These are phyloP conservation scores for Aleiodes alternator DNA, from an alignment of 2,888 invertebrate species.

Conservation along the genomic window DNA sequence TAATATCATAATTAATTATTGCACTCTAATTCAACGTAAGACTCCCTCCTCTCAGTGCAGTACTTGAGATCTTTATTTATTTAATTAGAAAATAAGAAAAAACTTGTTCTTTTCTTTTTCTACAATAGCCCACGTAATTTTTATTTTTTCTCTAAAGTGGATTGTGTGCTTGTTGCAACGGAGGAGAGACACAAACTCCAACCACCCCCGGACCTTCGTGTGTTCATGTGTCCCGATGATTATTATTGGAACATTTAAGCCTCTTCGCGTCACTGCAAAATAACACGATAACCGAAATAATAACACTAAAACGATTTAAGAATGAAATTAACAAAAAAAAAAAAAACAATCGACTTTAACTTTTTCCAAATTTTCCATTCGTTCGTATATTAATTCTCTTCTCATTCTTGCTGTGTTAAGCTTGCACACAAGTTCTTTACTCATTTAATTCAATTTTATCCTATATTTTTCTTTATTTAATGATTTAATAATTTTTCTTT, in stretches of 20 bases:
- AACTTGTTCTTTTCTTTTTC: conserved; percentile 30
- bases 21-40: conserved; percentile 19
- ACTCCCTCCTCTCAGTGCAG: conserved; percentile 1
- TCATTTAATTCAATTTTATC: not conserved
- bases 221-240: conserved; percentile 60
- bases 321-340: too few relatives aligned
- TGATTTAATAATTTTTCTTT: too few relatives aligned
- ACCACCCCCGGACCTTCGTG: conserved; percentile 52
- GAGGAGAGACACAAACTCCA: conserved; percentile 59
- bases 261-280: conserved; percentile 72
- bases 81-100: conserved; percentile 4
- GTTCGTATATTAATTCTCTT: conserved; percentile 16
- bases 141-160: conserved; percentile 54
- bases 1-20: conserved; percentile 23
- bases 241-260: conserved; percentile 62
- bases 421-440: conserved; percentile 8
- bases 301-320: conserved; percentile 1
- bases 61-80: conserved; percentile 9
- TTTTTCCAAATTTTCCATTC: conserved; percentile 16
- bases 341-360: conserved; percentile 48
- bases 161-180: conserved; percentile 72
- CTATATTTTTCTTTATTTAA: too few relatives aligned
- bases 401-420: conserved; percentile 22
- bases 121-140: conserved; percentile 34
- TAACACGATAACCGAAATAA: conserved; percentile 58